Evolutionary conservation across 2,113 vertebrate genomes (phyloP).

Genomic region (Crotophaga sulcirostris): DNA sequence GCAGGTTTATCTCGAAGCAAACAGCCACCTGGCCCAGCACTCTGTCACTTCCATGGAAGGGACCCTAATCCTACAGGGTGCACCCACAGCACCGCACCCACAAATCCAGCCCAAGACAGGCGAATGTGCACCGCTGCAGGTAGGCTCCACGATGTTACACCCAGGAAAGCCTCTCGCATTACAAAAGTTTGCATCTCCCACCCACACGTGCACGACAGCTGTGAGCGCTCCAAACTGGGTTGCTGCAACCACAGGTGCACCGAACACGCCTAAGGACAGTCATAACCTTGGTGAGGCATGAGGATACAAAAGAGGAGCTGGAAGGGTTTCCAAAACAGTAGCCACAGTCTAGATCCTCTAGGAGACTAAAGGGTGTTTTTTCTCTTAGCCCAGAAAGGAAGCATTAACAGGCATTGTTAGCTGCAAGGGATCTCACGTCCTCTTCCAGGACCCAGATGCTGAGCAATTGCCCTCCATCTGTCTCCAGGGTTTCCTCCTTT

Average conservation of each 20-base stretch:
- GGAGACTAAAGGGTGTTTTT: neutral
- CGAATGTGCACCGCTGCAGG: no score
- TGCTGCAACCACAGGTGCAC: neutral
- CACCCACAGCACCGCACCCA: neutral
- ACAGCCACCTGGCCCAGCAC: neutral
- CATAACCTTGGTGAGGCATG: accelerated
- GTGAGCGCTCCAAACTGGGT: neutral
- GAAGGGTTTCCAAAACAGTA: neutral
- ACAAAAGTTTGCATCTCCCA: no score
- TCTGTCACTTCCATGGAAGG: neutral
- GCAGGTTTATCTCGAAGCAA: neutral
- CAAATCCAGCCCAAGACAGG: neutral
- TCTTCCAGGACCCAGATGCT: neutral
- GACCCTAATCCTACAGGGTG: neutral
- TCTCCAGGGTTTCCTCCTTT: neutral
- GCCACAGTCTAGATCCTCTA: accelerated
- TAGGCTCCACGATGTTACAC: neutral
- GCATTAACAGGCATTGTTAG: neutral
- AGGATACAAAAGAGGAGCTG: neutral
- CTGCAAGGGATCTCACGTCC: neutral
- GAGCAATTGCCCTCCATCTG: neutral
- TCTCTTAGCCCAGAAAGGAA: neutral
- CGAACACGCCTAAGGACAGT: neutral
- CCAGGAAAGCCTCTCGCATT: neutral
- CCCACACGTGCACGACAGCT: accelerated